phyloP scores from a whole-genome alignment of 2,888 invertebrate species.

The Taphrorychus bicolor region DNA sequence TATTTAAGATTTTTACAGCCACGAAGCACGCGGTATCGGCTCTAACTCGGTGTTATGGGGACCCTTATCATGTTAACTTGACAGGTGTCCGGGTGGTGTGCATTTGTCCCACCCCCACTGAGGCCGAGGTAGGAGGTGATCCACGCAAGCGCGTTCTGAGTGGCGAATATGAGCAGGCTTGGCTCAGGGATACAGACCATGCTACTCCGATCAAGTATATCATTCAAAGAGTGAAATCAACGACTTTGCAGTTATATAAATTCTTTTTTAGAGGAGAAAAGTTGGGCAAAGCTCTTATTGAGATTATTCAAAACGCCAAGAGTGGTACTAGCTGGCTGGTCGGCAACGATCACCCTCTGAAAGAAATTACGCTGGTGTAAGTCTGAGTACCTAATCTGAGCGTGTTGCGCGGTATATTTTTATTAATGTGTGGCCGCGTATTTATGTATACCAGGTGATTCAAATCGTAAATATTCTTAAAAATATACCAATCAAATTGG shows the following conservation, averaged over 20 bases:
- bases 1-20: slow-evolving; percentile 68
- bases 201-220: slow-evolving; percentile 33
- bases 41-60: slow-evolving; percentile 76
- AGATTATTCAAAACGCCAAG: slow-evolving; percentile 70
- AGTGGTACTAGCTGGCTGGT: slow-evolving; percentile 78
- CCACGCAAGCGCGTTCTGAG: slow-evolving; percentile 75
- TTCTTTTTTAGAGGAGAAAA: slow-evolving; percentile 68
- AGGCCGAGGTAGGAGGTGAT: slow-evolving; percentile 71
- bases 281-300: slow-evolving; percentile 71
- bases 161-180: slow-evolving; percentile 75
- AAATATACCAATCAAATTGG: too few relatives aligned
- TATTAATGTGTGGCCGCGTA: too few relatives aligned
- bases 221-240: background rate
- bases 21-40: slow-evolving; percentile 80
- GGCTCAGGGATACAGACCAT: slow-evolving; percentile 74
- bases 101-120: slow-evolving; percentile 74
- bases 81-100: slow-evolving; percentile 77
- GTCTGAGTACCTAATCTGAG: background rate
- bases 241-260: background rate
- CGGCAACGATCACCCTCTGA: slow-evolving; percentile 70
- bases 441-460: too few relatives aligned
- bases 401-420: background rate
- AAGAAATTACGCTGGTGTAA: slow-evolving; percentile 60
- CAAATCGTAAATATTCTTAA: too few relatives aligned
- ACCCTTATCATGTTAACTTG: slow-evolving; percentile 74